Evolutionary conservation across 2,797 vertebrate genomes (phyloP), one percentile per base, ranked within the genome.

Genomic region (Syndactyla subalaris): DNA sequence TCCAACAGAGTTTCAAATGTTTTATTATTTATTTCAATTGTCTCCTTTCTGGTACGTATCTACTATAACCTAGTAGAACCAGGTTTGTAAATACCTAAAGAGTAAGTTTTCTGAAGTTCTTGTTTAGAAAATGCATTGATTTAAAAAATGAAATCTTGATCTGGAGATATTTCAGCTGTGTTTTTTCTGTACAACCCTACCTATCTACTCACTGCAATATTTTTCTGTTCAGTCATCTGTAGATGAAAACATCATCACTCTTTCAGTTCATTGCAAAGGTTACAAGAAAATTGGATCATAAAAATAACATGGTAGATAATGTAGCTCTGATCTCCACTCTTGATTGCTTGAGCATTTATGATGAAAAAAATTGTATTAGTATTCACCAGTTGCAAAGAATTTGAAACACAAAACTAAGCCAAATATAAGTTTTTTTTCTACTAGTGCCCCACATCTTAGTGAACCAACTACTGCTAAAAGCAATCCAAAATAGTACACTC

Each of bases 41-140:
- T 99, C 80, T 98, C 98, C 66, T 99, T 99, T 96, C 97, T 99
- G 95, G 99, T 99, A 98, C 97, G 99, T 98, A 85, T 75, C 41
- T 30, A 12, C 38, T 73, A 27, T 32, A 41, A 49, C 8, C 18
- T 32, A 46, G 3, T 68, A 39, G 68, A 51, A 54, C 85, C 12
- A 79, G 52, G 43, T 43, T 66, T 74, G 22, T 82, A 85, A 84
- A 77, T 71, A 86, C 32, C 43, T 55, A 19, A 54, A 82, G 55
- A 65, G 9, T 57, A 68, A 59, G 14, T 87, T 91, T 88, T 68
- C 36, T 92, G 81, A 88, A 92, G 67, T 27, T 70, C 74, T 51
- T 59, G 10, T 45, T 78, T 27, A 51, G 36, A 52, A 72, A 90
- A 54, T 63, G 12, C 4, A 9, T 43, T 24, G 8, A n/a, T 78